phyloP scores from a whole-genome alignment of 2,113 vertebrate genomes.

The Neogobius melanostomus region DNA sequence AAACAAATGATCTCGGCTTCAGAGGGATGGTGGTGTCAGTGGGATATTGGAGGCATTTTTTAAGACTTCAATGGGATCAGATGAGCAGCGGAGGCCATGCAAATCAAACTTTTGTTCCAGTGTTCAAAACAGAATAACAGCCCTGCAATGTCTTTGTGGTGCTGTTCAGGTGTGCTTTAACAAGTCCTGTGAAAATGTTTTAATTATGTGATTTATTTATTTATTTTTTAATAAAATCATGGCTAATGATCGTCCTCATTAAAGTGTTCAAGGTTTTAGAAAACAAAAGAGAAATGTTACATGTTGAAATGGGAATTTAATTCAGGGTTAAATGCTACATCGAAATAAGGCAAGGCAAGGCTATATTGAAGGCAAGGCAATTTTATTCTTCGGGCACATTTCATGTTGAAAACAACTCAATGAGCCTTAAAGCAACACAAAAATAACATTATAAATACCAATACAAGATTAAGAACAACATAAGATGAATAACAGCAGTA shows the following conservation, averaged over 20 bases:
- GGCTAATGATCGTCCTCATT: slow-evolving; percentile 12
- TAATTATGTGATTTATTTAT: neutral
- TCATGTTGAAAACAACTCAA: neutral
- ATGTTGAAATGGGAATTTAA: too few relatives aligned
- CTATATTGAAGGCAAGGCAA: too few relatives aligned
- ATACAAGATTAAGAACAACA: too few relatives aligned
- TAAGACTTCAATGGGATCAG: slow-evolving; percentile 15
- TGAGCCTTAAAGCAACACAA: slow-evolving; percentile 13
- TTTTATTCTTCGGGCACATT: too few relatives aligned
- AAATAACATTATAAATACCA: too few relatives aligned
- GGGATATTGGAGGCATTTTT: slow-evolving; percentile 12
- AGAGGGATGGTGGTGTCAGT: slow-evolving; percentile 14
- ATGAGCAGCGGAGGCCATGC: slow-evolving; percentile 12
- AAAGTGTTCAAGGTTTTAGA: neutral
- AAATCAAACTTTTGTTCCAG: slow-evolving; percentile 17
- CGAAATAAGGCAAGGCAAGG: too few relatives aligned
- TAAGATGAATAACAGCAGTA: too few relatives aligned
- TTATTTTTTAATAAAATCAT: neutral
- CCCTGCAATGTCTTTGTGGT: neutral
- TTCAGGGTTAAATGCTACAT: too few relatives aligned
- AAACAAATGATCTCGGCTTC: slow-evolving; percentile 29
- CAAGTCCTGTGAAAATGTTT: neutral
- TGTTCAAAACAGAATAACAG: slow-evolving; percentile 17
- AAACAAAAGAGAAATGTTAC: too few relatives aligned
- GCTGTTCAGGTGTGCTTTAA: neutral